A percentile compares a stretch with the other conserved stretches of the same genome.
phyloP scores from a whole-genome alignment of 1,140 invertebrate genomes.

The Atopsyche davidsoni region DNA sequence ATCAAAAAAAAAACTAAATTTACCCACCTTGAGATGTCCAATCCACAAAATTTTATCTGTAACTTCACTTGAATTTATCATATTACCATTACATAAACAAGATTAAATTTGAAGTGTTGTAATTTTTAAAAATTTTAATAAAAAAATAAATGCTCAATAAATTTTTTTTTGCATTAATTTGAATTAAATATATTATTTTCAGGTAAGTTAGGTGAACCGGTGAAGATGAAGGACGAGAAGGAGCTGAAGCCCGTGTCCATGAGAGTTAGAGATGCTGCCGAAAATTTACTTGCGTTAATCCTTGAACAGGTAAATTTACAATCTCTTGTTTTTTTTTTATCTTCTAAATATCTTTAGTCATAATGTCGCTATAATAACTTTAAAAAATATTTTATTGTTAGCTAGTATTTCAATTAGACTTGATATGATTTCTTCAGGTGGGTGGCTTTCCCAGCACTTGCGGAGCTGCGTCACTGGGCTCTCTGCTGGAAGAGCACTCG shows the following conservation, averaged over 20 bases:
- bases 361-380: not conserved
- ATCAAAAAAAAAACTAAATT: no score
- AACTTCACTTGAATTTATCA: no score
- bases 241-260: constrained; percentile 93
- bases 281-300: constrained; percentile 83
- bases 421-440: constrained; percentile 45
- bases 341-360: not conserved
- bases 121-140: no score
- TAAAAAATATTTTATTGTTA: constrained; percentile 5
- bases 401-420: constrained; percentile 2
- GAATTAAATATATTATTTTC: constrained; percentile 4
- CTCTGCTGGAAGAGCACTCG: constrained; percentile 81
- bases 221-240: constrained; percentile 93
- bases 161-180: constrained; percentile 4
- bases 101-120: no score
- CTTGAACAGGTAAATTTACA: constrained; percentile 70
- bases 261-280: constrained; percentile 92
- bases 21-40: no score
- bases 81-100: no score
- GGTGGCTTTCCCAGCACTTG: constrained; percentile 79
- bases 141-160: not conserved
- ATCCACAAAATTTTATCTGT: no score
- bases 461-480: constrained; percentile 77
- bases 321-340: constrained; percentile 7
- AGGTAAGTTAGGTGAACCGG: constrained; percentile 76